Conservation (phyloP, 2,113 vertebrate genomes). For the Hippocampus guttulatus region DNA sequence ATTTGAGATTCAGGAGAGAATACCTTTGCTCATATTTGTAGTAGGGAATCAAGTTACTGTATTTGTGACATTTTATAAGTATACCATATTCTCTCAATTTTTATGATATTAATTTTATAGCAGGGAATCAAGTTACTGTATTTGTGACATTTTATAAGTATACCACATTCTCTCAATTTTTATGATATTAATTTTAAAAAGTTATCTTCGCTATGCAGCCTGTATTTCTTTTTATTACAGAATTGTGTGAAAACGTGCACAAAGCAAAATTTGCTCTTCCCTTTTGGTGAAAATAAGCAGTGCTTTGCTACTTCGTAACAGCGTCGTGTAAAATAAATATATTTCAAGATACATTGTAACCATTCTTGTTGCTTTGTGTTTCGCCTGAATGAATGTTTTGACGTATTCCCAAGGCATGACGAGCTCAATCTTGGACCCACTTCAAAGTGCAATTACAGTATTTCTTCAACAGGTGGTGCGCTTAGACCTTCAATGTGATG, state of each 20-base stretch:
- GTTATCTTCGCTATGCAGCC: neutral
- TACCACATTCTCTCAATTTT: neutral
- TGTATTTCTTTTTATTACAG: neutral
- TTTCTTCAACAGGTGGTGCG: too few species aligned
- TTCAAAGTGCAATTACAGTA: too few species aligned
- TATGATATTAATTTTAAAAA: neutral
- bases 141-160: neutral
- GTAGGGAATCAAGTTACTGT: neutral
- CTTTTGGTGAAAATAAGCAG: neutral
- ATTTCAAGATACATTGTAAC: neutral
- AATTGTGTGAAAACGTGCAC: neutral
- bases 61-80: neutral
- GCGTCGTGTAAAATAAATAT: neutral
- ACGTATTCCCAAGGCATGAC: too few species aligned
- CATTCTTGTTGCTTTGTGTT: too few species aligned
- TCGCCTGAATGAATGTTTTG: too few species aligned
- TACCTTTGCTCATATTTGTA: neutral
- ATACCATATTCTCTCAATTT: neutral
- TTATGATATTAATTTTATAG: neutral
- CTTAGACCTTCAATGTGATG: too few species aligned
- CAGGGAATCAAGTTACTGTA: neutral
- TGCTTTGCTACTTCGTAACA: neutral
- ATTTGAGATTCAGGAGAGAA: conserved; percentile 2
- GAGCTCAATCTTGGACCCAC: too few species aligned
- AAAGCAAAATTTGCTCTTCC: neutral